Evolutionary conservation across 2,797 vertebrate genomes (phyloP).

Genomic region (Smutsia temminckii): DNA sequence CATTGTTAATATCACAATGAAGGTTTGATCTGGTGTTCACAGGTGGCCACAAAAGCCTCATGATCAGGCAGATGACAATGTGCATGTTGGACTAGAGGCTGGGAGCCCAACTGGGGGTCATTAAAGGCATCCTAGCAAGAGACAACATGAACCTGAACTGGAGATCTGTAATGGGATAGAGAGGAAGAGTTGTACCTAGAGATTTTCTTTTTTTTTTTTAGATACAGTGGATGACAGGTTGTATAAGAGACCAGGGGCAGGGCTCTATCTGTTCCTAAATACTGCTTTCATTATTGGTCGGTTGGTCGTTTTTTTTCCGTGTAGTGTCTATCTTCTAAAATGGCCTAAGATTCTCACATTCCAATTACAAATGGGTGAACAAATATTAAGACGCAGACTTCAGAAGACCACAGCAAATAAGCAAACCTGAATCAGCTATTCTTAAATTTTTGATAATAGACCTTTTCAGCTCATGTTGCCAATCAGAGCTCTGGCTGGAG

Average conservation of each 20-base stretch:
- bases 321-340: neutral
- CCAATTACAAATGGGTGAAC: neutral
- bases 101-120: neutral
- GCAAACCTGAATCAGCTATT: neutral
- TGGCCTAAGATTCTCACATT: neutral
- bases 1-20: neutral
- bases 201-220: neutral
- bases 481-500: neutral
- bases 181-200: neutral
- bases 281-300: neutral
- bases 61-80: neutral
- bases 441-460: neutral
- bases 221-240: neutral
- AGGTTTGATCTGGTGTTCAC: neutral
- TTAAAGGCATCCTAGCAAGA: neutral
- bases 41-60: neutral
- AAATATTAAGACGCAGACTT: neutral
- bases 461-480: neutral
- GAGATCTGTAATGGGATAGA: neutral
- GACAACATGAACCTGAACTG: neutral
- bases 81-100: neutral
- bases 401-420: neutral
- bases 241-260: neutral
- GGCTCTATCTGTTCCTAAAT: neutral
- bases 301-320: neutral